Conservation (phyloP, 92 coral and sea anemone species). For the Phenganax marumi region DNA sequence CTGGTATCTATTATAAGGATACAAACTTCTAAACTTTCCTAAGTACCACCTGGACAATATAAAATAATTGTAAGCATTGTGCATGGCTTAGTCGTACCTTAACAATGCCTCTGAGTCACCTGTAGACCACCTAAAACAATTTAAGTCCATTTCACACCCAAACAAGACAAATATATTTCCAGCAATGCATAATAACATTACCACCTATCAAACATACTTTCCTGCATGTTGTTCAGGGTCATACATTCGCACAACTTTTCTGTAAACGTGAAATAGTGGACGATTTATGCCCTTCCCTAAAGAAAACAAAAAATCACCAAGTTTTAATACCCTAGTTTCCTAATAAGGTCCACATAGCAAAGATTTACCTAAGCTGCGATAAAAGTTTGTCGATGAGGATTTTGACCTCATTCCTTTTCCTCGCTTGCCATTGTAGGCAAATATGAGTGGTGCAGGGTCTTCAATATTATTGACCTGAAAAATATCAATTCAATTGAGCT, state of each 20-base stretch:
- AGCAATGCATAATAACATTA: neutral
- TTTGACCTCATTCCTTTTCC: conserved; percentile 26
- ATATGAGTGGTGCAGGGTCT: conserved; percentile 49
- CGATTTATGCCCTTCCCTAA: conserved; percentile 61
- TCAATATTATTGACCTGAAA: conserved; percentile 30
- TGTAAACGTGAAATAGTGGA: conserved; percentile 48
- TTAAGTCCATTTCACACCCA: neutral
- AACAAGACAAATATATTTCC: neutral
- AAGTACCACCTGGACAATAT: neutral
- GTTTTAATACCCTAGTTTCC: neutral
- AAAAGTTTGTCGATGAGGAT: conserved; percentile 38
- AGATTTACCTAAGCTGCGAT: conserved; percentile 25
- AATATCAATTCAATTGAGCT: neutral
- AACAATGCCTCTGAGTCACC: neutral
- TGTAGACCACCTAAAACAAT: conserved; percentile 4
- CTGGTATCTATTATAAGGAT: too few relatives aligned
- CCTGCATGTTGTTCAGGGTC: conserved; percentile 57
- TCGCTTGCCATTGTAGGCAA: conserved; percentile 8
- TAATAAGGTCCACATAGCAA: neutral
- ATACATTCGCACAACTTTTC: conserved; percentile 51
- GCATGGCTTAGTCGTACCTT: neutral
- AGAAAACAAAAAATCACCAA: neutral
- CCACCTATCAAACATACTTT: neutral
- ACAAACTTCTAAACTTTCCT: too few relatives aligned
- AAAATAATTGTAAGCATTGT: neutral